Evolutionary conservation across 2,113 vertebrate species (phyloP), one percentile per base, ranked within the genome.

Genomic region (Coracopsis vasa): DNA sequence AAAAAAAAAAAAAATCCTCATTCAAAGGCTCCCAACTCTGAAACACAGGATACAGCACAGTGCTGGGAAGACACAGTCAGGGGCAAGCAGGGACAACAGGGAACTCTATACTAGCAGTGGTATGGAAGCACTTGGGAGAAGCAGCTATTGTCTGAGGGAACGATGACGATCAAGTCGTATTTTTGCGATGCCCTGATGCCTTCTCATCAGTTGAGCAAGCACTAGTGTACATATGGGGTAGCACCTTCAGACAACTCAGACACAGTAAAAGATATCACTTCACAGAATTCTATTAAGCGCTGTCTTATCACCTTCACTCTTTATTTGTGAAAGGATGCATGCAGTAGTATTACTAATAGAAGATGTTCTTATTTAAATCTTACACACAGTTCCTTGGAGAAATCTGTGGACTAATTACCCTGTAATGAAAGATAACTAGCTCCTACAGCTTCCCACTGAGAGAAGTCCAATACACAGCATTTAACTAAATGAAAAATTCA

Each of bases 341-440:
- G 1, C 1, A 77, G 33, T 19, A 66, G 6, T 66, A 35, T 11
- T 62, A 66, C 20, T 65, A 61, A 56, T 6, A 73, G 74, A 88
- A 33, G 6, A 71, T 18, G 20, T 39, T 88, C 41, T 61, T 67
- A 51, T 58, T 96, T 69, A 93, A 85, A 92, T 62, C 47, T 88
- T 73, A 58, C 42, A 33, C 25, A 48, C 17, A 35, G n/a, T 28
- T 90, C 75, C 81, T 92, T 83, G 23, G 64, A 80, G 79, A 88
- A 94, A 74, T 80, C 31, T 58, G 28, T 45, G 23, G 35, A 70
- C 82, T 95, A 94, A 95, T 95, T 77, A 93, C 18, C 4, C 27
- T 39, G 37, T 65, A 90, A 93, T 58, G 48, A 85, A 83, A 92
- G 45, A 71, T 44, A 88, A 92, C 64, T 66, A 73, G 53, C 16